A percentile compares a stretch with the other conserved stretches of the same genome.
phyloP scores from a whole-genome alignment of 1,140 invertebrate genomes.

The Tetramorium simillimum region DNA sequence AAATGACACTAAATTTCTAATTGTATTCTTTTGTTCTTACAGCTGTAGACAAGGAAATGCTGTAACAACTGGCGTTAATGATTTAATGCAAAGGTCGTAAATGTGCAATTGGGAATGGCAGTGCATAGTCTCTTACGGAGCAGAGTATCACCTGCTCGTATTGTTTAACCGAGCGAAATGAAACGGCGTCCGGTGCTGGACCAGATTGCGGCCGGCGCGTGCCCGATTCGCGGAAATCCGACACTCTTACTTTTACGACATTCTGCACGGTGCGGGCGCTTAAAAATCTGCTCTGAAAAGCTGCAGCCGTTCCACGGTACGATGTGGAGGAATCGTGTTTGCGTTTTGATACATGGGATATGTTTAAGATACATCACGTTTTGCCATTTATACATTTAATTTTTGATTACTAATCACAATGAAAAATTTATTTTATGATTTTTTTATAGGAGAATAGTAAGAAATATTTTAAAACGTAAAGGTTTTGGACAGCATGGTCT shows the following conservation, averaged over 20 bases:
- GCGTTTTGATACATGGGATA: background rate
- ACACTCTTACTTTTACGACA: constrained; percentile 75
- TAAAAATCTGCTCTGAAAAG: constrained; percentile 49
- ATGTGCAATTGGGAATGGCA: constrained; percentile 22
- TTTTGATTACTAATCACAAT: background rate
- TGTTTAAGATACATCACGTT: background rate
- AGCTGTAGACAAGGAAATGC: constrained; percentile 2
- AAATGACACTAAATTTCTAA: background rate
- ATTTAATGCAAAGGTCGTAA: constrained; percentile 23
- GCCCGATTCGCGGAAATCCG: constrained; percentile 67
- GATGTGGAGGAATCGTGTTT: background rate
- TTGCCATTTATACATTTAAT: background rate
- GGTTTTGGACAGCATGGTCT: constrained; percentile 70
- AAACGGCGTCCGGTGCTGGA: constrained; percentile 62
- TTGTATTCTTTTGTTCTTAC: background rate
- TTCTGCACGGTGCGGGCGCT: constrained; percentile 55
- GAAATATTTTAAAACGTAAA: constrained; percentile 55
- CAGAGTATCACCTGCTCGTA: constrained; percentile 74
- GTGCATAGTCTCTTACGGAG: constrained; percentile 40
- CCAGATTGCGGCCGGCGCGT: constrained; percentile 62
- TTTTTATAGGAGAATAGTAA: background rate
- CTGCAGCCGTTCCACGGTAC: constrained; percentile 20
- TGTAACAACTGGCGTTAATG: background rate
- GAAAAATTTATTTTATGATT: constrained; percentile 1
- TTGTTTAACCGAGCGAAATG: constrained; percentile 68